These are phyloP conservation scores for Gephyroberyx darwinii DNA, from an alignment of 2,797 vertebrate genomes.

Conservation along the genomic window DNA sequence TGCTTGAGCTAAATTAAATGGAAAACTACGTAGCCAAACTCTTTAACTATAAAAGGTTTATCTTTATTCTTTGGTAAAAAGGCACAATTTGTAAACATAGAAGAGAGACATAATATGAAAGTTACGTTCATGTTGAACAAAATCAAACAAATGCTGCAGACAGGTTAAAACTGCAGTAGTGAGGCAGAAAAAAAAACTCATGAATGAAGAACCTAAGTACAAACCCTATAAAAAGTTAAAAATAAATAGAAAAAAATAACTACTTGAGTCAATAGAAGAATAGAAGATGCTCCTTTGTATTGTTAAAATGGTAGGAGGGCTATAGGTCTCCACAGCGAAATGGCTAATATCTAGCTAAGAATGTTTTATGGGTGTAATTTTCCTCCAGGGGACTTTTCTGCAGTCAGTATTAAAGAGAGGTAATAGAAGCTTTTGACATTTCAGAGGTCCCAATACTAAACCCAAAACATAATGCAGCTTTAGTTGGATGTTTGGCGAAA, in stretches of 20 bases:
- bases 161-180: conserved; percentile 27
- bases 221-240: conserved; percentile 7
- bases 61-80: conserved; percentile 53
- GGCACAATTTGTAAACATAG: conserved; percentile 26
- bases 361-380: conserved; percentile 4
- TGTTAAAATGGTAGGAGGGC: background rate
- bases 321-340: background rate
- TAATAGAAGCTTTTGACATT: conserved; percentile 7
- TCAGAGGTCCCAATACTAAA: conserved; percentile 11
- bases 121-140: conserved; percentile 2
- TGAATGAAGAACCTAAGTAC: conserved; percentile 21
- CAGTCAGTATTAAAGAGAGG: conserved; percentile 1
- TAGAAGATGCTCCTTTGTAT: too few relatives aligned
- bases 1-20: background rate
- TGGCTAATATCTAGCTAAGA: background rate
- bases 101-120: conserved; percentile 19
- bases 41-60: conserved; percentile 46
- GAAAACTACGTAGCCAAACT: background rate
- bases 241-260: conserved; percentile 32
- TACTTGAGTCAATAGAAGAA: background rate
- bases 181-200: conserved; percentile 29
- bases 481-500: background rate
- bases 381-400: conserved; percentile 2
- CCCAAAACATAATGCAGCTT: conserved; percentile 25
- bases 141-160: conserved; percentile 23